Evolutionary conservation across 2,888 invertebrate species (phyloP), one percentile per base, ranked within the genome.

Genomic region (Thereva nobilitata): DNA sequence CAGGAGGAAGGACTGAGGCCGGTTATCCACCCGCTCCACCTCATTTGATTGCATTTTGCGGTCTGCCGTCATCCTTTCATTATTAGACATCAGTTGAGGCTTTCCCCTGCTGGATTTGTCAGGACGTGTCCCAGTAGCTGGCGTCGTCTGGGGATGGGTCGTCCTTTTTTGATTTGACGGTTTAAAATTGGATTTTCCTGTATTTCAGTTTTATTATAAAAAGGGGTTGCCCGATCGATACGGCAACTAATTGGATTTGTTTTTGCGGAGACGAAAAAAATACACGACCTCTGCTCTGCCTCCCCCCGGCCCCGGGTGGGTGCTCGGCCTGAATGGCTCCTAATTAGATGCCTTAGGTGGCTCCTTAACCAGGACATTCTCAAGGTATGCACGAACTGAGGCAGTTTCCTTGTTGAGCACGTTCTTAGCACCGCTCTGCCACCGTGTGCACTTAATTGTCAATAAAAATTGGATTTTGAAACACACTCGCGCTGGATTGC

Each of bases 391-490:
- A 35, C 40, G 42, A 38, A 49, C 35, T 3, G 4, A 9, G 35
- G 5, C 52, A 52, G 37, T 40, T 38, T 10, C 47, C 59, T 59
- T 47, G 7, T 65, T 55, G 41, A 50, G 66, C 66, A 66, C 57
- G 66, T 54, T 57, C 42, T 10, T 37, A 38, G 44, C 53, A 53
- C 50, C 8, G 45, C 12, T 64, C 53, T 42, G 40, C 12, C 68
- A 52, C 70, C 68, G 68, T 64, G 59, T 70, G 70, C 66, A 68
- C 52, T 70, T 70, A 68, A 70, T 70, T 70, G 68, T 63, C 64
- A 70, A 70, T 70, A 68, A 68, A 68, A 68, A 52, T 67, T 52
- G 42, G 52, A 63, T 52, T 63, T 63, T 63, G 52, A 52, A 53
- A 63, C 63, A 44, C 52, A 52, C 44, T 50, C 34, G 42, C 3